Evolutionary conservation across 2,888 invertebrate species (phyloP).

Genomic region (Macaria notata): DNA sequence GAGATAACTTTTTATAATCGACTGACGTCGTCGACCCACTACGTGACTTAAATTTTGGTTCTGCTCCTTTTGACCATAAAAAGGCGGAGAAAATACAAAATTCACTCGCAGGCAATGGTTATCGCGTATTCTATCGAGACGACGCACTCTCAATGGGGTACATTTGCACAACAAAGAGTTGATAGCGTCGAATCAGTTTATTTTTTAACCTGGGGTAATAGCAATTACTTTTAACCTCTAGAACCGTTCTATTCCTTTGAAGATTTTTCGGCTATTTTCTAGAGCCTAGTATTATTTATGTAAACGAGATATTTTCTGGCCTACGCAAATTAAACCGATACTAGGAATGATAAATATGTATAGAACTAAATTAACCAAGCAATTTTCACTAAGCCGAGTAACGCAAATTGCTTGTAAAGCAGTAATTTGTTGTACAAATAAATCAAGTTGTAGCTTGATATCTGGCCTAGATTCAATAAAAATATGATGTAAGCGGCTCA

Average conservation of each 20-base stretch:
- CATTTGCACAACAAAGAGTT: slow-evolving; percentile 53
- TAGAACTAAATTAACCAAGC: too few relatives aligned
- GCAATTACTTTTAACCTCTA: slow-evolving; percentile 17
- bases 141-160: slow-evolving; percentile 51
- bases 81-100: slow-evolving; percentile 42
- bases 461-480: too few relatives aligned
- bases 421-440: too few relatives aligned
- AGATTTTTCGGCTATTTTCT: too few relatives aligned
- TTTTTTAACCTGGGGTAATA: slow-evolving; percentile 36
- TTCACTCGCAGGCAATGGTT: slow-evolving; percentile 49
- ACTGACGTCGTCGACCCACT: slow-evolving; percentile 29
- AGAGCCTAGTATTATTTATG: too few relatives aligned
- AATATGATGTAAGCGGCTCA: slow-evolving; percentile 22
- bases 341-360: too few relatives aligned
- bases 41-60: slow-evolving; percentile 54
- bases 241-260: neutral
- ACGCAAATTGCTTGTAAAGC: too few relatives aligned
- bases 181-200: slow-evolving; percentile 49
- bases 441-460: too few relatives aligned
- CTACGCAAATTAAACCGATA: too few relatives aligned
- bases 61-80: slow-evolving; percentile 43
- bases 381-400: too few relatives aligned
- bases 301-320: too few relatives aligned
- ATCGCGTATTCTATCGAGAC: slow-evolving; percentile 59
- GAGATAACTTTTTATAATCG: slow-evolving; percentile 37